Evolutionary conservation across 1,140 invertebrate genomes (phyloP), one percentile per base, ranked within the genome.

Genomic region (Bombus ignitus): DNA sequence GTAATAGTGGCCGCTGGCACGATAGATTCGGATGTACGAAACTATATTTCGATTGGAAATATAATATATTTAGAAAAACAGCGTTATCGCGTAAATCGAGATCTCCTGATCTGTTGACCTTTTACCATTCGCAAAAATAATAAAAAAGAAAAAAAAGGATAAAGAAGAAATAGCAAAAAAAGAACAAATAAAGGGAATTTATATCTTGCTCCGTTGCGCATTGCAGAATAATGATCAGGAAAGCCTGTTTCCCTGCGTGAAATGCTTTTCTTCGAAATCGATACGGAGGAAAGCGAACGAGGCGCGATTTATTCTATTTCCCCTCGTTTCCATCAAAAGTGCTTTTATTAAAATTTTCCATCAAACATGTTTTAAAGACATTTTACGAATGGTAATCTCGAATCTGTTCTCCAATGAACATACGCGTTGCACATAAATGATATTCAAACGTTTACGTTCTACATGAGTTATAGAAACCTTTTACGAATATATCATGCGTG

Each of bases 31-130:
- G 3, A 15, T 35, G 35, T 18, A 71, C 42, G n/a, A 53, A 80
- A 53, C 44, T 42, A 57, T 78, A 78, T 65, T 85, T 72, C 53
- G 68, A 85, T 80, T 65, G 83, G 59, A 65, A 53, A 47, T 85
- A 35, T 68, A 53, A 47, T 85, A 35, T 68, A 80, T 85, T 66
- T 72, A 3, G 53, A 70, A 53, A 53, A 53, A 44, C 39, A 47
- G 28, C n/a, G 13, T 44, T 32, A 72, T 71, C 68, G 68, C 44
- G 5, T 22, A 32, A 32, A 68, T 47, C 47, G 25, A 37, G 25
- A 37, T 44, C 8, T 28, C 32, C 10, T 6, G 53, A 10, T n/a
- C 75, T 5, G 57, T 62, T 42, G 57, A 77, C 28, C 37, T 77
- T 77, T 47, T 47, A 13, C 9, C 13, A 32, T 25, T n/a, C 3